Conservation (phyloP, 2,888 invertebrate genomes). For the Troides helena region DNA sequence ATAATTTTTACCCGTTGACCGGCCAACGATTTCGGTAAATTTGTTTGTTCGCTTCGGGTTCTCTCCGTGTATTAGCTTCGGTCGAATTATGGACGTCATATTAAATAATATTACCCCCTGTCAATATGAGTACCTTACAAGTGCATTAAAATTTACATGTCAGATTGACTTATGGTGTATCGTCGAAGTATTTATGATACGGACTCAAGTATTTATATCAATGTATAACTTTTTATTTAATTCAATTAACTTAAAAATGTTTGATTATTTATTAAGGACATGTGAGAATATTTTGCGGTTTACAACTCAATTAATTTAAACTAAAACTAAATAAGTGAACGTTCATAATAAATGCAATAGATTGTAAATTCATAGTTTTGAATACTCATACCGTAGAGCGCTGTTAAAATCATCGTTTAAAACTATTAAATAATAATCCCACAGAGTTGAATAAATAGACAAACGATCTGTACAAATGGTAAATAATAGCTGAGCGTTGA, state of each 20-base stretch:
- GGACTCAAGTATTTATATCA: constrained; percentile 22
- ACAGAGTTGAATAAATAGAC: constrained; percentile 14
- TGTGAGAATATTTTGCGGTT: no score
- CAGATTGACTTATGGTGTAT: constrained; percentile 31
- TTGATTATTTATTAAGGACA: no score
- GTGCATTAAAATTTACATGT: constrained; percentile 35
- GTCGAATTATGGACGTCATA: constrained; percentile 59
- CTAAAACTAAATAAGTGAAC: no score
- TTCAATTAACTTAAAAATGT: constrained; percentile 1
- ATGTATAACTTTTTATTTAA: constrained; percentile 9
- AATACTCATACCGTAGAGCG: background rate
- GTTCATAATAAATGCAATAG: no score
- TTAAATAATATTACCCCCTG: constrained; percentile 61
- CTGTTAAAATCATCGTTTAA: background rate
- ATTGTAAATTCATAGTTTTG: no score
- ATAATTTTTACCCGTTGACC: constrained; percentile 65
- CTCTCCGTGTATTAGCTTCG: constrained; percentile 67
- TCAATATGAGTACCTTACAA: constrained; percentile 29
- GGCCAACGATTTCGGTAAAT: constrained; percentile 73
- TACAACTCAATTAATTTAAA: no score
- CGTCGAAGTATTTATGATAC: constrained; percentile 26
- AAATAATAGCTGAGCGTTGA: constrained; percentile 14
- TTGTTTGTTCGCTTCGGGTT: constrained; percentile 71
- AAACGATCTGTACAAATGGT: constrained; percentile 10
- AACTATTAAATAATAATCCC: background rate